These are phyloP conservation scores for Orthonychiurus folsomi DNA, from an alignment of 2,888 invertebrate genomes.

Conservation along the genomic window DNA sequence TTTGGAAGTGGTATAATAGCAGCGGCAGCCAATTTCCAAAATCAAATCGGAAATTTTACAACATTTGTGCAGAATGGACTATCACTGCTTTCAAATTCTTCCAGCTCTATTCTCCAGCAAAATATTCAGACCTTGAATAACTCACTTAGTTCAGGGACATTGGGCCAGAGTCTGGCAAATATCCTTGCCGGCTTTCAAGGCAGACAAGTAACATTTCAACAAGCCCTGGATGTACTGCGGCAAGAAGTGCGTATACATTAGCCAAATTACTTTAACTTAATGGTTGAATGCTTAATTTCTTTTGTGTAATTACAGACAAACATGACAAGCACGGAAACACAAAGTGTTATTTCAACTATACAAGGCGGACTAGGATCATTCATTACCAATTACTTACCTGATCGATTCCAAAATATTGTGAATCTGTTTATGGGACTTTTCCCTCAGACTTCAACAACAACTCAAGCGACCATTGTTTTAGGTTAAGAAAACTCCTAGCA, in stretches of 20 bases:
- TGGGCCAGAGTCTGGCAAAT: background rate
- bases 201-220: background rate
- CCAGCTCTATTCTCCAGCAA: background rate
- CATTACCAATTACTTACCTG: background rate
- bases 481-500: no score
- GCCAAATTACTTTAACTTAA: no score
- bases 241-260: background rate
- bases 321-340: no score
- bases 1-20: background rate
- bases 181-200: background rate
- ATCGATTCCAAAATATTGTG: background rate
- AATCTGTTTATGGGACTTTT: background rate
- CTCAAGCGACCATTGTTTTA: background rate
- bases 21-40: background rate
- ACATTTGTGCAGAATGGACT: background rate
- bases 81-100: background rate
- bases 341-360: background rate
- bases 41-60: background rate
- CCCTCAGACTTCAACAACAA: background rate
- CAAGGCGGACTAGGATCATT: background rate
- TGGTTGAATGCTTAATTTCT: no score
- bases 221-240: background rate
- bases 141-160: background rate
- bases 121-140: background rate
- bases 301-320: no score